Evolutionary conservation across 1,140 invertebrate species (phyloP).

Genomic region (Ceratina calcarata): DNA sequence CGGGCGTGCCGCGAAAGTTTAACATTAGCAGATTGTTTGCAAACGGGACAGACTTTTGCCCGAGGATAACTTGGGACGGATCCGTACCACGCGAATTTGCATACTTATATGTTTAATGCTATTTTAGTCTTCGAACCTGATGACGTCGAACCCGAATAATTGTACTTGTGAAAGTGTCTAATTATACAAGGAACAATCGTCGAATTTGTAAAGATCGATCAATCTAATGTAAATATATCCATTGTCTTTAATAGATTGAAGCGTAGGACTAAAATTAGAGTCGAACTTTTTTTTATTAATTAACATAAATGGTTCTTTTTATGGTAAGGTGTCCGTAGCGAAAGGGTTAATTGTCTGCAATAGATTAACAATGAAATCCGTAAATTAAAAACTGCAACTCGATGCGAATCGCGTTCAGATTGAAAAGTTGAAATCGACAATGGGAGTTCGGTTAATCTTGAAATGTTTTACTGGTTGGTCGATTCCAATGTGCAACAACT

Average conservation of each 20-base stretch:
- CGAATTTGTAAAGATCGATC: too few species aligned
- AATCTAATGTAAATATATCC: too few species aligned
- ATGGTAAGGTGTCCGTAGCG: too few species aligned
- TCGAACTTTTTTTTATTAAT: too few species aligned
- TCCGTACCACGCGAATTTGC: neutral
- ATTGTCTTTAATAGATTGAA: too few species aligned
- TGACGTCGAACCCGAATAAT: too few species aligned
- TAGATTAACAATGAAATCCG: too few species aligned
- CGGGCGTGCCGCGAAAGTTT: slow-evolving; percentile 12
- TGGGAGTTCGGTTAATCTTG: slow-evolving; percentile 50
- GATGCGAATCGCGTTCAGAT: slow-evolving; percentile 25
- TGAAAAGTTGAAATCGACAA: slow-evolving; percentile 51
- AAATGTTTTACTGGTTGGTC: slow-evolving; percentile 39
- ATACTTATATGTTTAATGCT: neutral
- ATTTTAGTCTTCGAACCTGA: neutral
- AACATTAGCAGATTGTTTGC: slow-evolving; percentile 3
- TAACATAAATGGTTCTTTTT: too few species aligned
- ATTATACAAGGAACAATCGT: too few species aligned
- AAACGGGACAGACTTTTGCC: neutral
- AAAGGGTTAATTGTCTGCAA: too few species aligned
- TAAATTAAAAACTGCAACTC: slow-evolving; percentile 41
- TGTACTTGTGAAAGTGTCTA: too few species aligned
- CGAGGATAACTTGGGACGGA: neutral
- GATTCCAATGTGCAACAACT: slow-evolving; percentile 36
- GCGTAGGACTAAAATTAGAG: too few species aligned